Base-by-base conservation (phyloP, 1,140 invertebrate genomes). In the Monochamus saltuarius region DNA sequence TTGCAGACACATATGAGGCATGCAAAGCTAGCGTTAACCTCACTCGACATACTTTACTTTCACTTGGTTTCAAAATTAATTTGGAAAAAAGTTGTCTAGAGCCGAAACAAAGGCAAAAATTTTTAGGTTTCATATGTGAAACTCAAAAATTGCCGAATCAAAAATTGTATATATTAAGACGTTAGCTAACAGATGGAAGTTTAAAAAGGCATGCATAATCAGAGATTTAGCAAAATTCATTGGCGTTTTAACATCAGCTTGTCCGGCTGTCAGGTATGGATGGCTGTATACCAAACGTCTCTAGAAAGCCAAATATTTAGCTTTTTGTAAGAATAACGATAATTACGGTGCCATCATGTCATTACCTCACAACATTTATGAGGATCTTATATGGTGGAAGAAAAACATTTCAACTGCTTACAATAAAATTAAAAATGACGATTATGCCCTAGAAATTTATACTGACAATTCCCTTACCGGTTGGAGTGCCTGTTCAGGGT, bases 381-480 rank as follows among this genome's bases (percentile, higher is more conserved):
- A 55, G 1, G 73, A 75, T 47, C 50, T 73, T 11, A 29, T 53
- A 3, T 75, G 73, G 71, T 75, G 73, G 73, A n/a, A 35, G 29
- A 9, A 57, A 14, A 69, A 73, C 54, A 72, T 75, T 39, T 16
- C 45, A 14, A 51, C 11, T 16, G 11, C 61, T 22, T 47, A 29
- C 13, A 59, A 60, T 16, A 11, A 22, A 14, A 63, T 59, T 13
- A 52, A 36, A 55, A 19, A 49, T 40, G 17, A 45, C n/a, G n/a
- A 49, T 16, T 73, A 61, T 62, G 29, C 59, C 43, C 29, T 68
- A 14, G 73, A 75, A 66, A 79, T 77, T n/a, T 77, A 61, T 63
- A 66, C 72, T 2, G 74, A 78, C 53, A 75, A 74, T 0, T 76
- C 73, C 0, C 29, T 10, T 4, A 66, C 72, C 14, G 76, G 73